These are phyloP conservation scores for Arizona elegans DNA, from an alignment of 2,113 vertebrate species.

Conservation along the genomic window DNA sequence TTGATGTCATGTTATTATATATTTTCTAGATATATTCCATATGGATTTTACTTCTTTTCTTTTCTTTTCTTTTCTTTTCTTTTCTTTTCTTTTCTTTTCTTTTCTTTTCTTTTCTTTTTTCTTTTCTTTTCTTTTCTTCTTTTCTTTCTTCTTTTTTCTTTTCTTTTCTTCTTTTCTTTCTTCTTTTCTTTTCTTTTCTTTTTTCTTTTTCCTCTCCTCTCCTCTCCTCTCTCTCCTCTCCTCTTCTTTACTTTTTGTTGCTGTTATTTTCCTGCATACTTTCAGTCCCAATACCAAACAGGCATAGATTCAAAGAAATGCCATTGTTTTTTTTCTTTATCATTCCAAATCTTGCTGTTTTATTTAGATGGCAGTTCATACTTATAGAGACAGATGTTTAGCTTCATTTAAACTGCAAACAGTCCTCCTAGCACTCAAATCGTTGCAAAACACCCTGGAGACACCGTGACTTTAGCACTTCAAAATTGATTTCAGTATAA, in stretches of 20 bases:
- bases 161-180: not conserved
- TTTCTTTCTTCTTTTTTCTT: no score
- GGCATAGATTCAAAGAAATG: not conserved
- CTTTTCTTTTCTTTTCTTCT: not conserved
- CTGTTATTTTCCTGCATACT: not conserved
- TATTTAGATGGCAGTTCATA: conserved; percentile 6
- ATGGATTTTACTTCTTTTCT: not conserved
- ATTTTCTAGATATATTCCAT: not conserved
- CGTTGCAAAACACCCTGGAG: not conserved
- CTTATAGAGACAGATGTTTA: not conserved
- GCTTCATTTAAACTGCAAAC: not conserved
- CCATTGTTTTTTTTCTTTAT: not conserved
- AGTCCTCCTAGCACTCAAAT: conserved; percentile 6
- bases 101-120: no score
- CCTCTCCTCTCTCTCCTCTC: not conserved
- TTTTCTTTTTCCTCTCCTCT: not conserved
- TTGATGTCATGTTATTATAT: not conserved
- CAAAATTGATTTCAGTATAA: not conserved
- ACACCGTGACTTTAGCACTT: not conserved
- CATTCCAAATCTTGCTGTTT: not conserved
- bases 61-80: not conserved
- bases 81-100: no score
- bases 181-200: not conserved
- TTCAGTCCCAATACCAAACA: not conserved
- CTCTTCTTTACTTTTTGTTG: not conserved